Base-by-base conservation (phyloP, 2,888 invertebrate species). In the Coleophora flavipennella region DNA sequence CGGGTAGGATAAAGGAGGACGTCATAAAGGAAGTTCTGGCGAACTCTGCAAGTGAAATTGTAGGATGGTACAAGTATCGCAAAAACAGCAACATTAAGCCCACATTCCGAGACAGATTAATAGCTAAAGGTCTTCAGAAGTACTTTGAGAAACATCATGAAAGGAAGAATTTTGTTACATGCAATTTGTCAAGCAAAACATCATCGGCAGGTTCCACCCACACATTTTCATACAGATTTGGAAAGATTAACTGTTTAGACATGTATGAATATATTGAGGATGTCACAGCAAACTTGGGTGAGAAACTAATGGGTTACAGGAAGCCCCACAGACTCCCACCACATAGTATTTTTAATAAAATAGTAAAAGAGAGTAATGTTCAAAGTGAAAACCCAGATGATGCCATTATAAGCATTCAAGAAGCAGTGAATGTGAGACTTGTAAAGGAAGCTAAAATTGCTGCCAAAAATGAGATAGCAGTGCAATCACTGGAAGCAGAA, bases 21-120 rank as follows among this genome's bases (percentile, higher is more conserved):
- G 84, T 85, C 49, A 57, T 91, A 2, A 63, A 69, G 40, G 74
- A 76, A 6, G 70, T 90, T 41, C 59, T 91, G 11, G 79, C 85
- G 2, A 73, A 73, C 41, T 78, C 84, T 42, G 79, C 85, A 13
- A 79, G 73, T 49, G 86, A 87, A 68, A 85, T 91, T 13, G 86
- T 91, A 8, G 91, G 90, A 14, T 91, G 91, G 91, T 91, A 89
- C 59, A 88, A 87, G 62, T 90, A 87, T 55, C 84, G 89, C 47
- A 79, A 81, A 48, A 83, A 86, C 38, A 76, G 77, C 35, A 75
- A 70, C 33, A 74, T 88, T 20, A 83, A 79, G 50, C 85, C 88
- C n/a, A 88, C 89, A 1, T 75, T 90, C 44, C 70, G 89, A 43
- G 90, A 91, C 49, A 89, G 86, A 67, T 62, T 88, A 46, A 75